Base-by-base conservation (phyloP, 1,140 invertebrate genomes). In the Orchesella cincta region DNA sequence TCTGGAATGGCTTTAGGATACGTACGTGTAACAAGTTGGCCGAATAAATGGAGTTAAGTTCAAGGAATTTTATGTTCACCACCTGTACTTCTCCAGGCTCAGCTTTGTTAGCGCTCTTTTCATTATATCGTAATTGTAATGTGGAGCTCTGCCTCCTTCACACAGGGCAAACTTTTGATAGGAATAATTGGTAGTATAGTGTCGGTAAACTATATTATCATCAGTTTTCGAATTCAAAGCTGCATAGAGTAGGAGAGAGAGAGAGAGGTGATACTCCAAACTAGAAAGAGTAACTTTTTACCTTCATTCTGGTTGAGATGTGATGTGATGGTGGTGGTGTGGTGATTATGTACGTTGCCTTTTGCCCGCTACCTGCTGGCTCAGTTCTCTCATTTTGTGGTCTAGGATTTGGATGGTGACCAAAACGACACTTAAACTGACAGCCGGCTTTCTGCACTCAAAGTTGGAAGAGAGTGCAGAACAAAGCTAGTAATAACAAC, bases 351-450 rank as follows among this genome's bases (percentile, higher is more conserved):
- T 67, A 67, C 62, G 62, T 31, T 29, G 62, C 62, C 62, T 67
- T 67, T 33, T 67, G 26, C 62, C 62, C 62, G 62, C 62, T 67
- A 67, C 62, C 62, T 67, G 62, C 62, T 67, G 62, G 62, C 31
- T 29, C 62, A 31, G 62, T 31, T 14, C 62, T 29, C 62, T 67
- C 62, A 67, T 29, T 67, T 67, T 67, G 62, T 33, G 62, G 62
- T 31, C 62, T 33, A 67, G 62, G 62, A 67, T 67, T 67, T 67
- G 62, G 62, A 67, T 67, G 33, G 62, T 67, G 62, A 67, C 62
- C 62, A 67, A 67, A 67, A 67, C 62, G 62, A 67, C 62, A 67
- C 62, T 67, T 67, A 67, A 67, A 67, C 62, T 67, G 62, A 67
- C 62, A 67, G 62, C 62, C 62, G 62, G 62, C 62, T 67, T 67